Conservation (phyloP, 2,797 vertebrate genomes). For the Australoheros facetus region DNA sequence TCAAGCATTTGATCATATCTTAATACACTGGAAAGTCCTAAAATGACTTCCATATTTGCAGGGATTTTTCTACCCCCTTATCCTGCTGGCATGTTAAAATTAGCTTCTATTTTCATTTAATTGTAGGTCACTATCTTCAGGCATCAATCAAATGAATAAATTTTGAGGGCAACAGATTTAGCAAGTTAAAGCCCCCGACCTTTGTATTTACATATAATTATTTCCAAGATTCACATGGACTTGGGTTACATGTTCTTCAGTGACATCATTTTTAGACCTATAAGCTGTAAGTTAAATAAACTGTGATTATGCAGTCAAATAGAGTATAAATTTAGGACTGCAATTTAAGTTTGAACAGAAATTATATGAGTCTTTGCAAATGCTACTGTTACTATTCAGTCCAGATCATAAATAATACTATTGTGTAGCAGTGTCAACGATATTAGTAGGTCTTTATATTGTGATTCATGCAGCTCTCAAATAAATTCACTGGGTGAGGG, state of each 20-base stretch:
- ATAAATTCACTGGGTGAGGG: constrained; percentile 24
- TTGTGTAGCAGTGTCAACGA: constrained; percentile 9
- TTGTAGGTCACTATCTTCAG: constrained; percentile 20
- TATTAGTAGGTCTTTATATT: background rate
- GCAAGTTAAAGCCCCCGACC: constrained; percentile 13
- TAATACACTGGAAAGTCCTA: constrained; percentile 6
- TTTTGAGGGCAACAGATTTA: constrained; percentile 37
- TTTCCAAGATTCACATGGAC: constrained; percentile 11
- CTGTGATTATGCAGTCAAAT: background rate
- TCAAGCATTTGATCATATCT: constrained; percentile 24
- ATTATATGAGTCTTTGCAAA: background rate
- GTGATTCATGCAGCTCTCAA: constrained; percentile 34
- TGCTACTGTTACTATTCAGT: background rate
- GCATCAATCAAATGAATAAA: constrained; percentile 37
- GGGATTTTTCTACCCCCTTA: background rate
- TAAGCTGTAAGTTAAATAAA: background rate
- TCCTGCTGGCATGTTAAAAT: constrained; percentile 19
- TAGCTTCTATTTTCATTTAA: constrained; percentile 23
- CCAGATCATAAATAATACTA: background rate
- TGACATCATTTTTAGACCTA: constrained; percentile 14
- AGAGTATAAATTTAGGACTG: background rate
- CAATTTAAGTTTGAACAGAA: background rate
- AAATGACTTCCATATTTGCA: constrained; percentile 49
- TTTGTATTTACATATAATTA: constrained; percentile 67
- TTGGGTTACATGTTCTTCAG: constrained; percentile 14